A percentile compares a stretch with the other conserved stretches of the same genome.
Conservation (phyloP, 2,888 invertebrate genomes). For the Nomada flava region DNA sequence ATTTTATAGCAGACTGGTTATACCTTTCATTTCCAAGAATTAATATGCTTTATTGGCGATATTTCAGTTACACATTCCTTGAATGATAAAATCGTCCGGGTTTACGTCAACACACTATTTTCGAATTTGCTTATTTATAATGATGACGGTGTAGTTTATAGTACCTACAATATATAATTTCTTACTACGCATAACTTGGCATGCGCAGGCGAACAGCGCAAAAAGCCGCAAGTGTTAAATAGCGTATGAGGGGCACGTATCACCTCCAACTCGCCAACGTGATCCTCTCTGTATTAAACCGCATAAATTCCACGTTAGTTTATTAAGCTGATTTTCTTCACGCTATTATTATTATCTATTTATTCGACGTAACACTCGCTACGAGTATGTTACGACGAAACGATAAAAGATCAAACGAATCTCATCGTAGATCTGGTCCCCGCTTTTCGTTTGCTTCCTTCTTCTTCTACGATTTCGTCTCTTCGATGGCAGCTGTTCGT, state of each 20-base stretch:
- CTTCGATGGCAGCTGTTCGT: constrained; percentile 47
- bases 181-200: not conserved
- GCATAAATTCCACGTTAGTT: constrained; percentile 30
- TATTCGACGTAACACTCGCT: constrained; percentile 34
- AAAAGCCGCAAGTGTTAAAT: not conserved
- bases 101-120: not conserved
- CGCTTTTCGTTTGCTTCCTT: constrained; percentile 8
- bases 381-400: not conserved
- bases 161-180: not conserved
- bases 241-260: constrained; percentile 19
- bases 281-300: not conserved
- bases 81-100: not conserved
- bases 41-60: not conserved
- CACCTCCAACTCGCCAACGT: not conserved
- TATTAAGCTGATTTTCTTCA: not conserved
- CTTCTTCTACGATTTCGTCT: constrained; percentile 40
- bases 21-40: not conserved
- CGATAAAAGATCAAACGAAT: not conserved
- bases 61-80: not conserved
- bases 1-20: not conserved
- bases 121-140: not conserved
- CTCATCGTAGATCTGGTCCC: constrained; percentile 16
- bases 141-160: not conserved
- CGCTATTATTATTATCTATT: constrained; percentile 29
- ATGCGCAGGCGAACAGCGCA: constrained; percentile 6